Evolutionary conservation across 2,888 invertebrate genomes (phyloP).

Genomic region (Crematogaster levior): DNA sequence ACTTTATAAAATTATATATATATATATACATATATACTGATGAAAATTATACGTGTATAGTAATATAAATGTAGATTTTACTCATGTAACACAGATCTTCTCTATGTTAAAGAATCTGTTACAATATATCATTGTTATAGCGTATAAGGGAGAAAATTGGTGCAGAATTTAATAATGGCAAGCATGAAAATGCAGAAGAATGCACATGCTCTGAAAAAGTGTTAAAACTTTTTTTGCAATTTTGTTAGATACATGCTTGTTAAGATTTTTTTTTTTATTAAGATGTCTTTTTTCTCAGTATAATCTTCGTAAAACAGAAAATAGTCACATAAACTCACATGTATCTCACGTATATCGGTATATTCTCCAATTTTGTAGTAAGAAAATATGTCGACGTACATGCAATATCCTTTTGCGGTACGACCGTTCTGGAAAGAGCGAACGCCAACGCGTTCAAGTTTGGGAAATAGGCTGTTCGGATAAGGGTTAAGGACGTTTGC

Average conservation of each 20-base stretch:
- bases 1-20: neutral
- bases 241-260: neutral
- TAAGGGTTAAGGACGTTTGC: slow-evolving; percentile 23
- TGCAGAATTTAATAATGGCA: neutral
- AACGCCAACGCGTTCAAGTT: slow-evolving; percentile 12
- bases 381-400: neutral
- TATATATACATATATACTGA: no score
- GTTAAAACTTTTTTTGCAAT: neutral
- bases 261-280: neutral
- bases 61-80: neutral
- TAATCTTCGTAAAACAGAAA: neutral
- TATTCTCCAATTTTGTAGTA: slow-evolving; percentile 12
- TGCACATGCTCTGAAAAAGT: neutral
- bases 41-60: neutral
- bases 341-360: neutral
- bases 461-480: slow-evolving; percentile 26
- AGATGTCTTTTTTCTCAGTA: neutral
- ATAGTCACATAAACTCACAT: neutral
- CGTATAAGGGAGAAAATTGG: neutral
- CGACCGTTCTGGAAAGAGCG: neutral
- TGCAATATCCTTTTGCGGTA: neutral
- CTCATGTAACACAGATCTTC: neutral
- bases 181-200: neutral
- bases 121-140: neutral
- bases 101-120: neutral